phyloP scores from a whole-genome alignment of 1,140 invertebrate genomes.

The Apis dorsata region DNA sequence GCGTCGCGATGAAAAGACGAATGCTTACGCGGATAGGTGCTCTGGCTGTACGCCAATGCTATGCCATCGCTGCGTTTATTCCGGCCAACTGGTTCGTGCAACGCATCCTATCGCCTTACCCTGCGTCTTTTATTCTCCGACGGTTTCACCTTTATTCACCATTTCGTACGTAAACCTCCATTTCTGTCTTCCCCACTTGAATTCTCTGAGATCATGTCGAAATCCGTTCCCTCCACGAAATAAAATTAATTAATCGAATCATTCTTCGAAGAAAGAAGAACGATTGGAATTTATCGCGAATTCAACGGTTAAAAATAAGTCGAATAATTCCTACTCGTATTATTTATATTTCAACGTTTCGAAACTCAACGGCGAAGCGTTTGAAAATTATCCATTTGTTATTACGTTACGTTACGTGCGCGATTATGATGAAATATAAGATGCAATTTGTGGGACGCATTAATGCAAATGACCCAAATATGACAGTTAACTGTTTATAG shows the following conservation, averaged over 20 bases:
- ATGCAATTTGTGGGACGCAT: slow-evolving; percentile 6
- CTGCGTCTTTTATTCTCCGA: slow-evolving; percentile 22
- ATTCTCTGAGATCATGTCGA: background rate
- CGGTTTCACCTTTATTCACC: slow-evolving; percentile 11
- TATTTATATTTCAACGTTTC: no score
- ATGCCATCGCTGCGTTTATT: slow-evolving; percentile 54
- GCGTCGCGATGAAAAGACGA: slow-evolving; percentile 73
- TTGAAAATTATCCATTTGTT: background rate
- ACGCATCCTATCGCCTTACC: slow-evolving; percentile 30
- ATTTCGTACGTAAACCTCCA: no score
- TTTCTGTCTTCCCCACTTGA: background rate
- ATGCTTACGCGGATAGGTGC: slow-evolving; percentile 70
- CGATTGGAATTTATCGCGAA: no score
- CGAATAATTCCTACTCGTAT: no score
- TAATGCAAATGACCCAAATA: background rate
- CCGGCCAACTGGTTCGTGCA: slow-evolving; percentile 55
- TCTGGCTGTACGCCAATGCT: slow-evolving; percentile 66
- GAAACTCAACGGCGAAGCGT: no score
- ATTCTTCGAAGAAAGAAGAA: no score
- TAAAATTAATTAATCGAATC: no score
- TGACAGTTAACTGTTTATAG: slow-evolving; percentile 18
- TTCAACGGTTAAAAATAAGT: no score
- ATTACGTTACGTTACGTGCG: no score
- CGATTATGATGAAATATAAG: background rate
- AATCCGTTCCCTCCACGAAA: no score